Conservation (phyloP, 1,140 invertebrate species). For the Calephelis nemesis region DNA sequence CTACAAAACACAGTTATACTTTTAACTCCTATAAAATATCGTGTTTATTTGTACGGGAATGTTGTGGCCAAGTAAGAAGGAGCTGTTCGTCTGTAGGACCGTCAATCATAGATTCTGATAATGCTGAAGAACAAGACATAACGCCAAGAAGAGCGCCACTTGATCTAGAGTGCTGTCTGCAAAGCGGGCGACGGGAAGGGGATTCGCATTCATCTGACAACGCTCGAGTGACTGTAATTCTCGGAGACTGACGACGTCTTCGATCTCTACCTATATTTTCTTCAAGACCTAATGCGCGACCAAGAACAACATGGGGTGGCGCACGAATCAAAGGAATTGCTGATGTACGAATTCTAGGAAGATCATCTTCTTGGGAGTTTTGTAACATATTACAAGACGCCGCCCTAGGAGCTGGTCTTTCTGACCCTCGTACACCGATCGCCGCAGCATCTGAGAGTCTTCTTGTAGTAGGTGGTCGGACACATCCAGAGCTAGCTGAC, state of each 20-base stretch:
- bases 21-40: slow-evolving; percentile 58
- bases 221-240: slow-evolving; percentile 85
- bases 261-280: slow-evolving; percentile 51
- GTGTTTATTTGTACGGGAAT: slow-evolving; percentile 42
- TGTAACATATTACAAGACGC: slow-evolving; percentile 77
- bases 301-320: slow-evolving; percentile 78
- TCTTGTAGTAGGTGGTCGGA: slow-evolving; percentile 81
- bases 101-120: slow-evolving; percentile 68
- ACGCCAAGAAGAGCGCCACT: slow-evolving; percentile 78
- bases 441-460: slow-evolving; percentile 84
- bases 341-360: slow-evolving; percentile 52
- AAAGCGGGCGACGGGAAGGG: slow-evolving; percentile 70
- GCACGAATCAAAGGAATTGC: slow-evolving; percentile 71
- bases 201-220: slow-evolving; percentile 85
- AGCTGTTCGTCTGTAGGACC: slow-evolving; percentile 73
- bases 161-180: slow-evolving; percentile 79
- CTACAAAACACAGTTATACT: too few species aligned
- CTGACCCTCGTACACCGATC: slow-evolving; percentile 68
- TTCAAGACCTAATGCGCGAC: slow-evolving; percentile 78
- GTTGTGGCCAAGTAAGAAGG: slow-evolving; percentile 77
- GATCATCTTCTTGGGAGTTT: slow-evolving; percentile 73
- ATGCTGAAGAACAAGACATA: slow-evolving; percentile 70
- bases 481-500: slow-evolving; percentile 82
- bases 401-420: slow-evolving; percentile 67
- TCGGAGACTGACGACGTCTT: slow-evolving; percentile 80